Percentiles rank a stretch among this genome's conserved stretches.
Conservation (phyloP, 2,797 vertebrate species). For the Alectoris magna region DNA sequence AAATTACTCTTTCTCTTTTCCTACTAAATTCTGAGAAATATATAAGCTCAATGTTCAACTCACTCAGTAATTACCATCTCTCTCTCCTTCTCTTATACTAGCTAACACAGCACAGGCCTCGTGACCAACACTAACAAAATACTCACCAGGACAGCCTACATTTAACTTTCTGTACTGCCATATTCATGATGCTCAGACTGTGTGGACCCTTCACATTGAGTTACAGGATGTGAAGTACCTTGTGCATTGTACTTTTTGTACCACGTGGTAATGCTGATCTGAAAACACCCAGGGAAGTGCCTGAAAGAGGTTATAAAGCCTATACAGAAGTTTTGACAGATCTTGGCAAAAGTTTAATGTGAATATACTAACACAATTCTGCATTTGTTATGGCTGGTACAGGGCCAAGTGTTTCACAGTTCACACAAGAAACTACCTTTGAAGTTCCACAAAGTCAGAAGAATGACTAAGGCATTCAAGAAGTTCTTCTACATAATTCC, state of each 20-base stretch:
- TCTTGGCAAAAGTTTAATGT: not conserved
- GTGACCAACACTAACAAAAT: not conserved
- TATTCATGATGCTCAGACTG: not conserved
- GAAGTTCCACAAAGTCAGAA: not conserved
- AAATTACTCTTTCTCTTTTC: not conserved
- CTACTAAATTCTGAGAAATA: not conserved
- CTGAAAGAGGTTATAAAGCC: not conserved
- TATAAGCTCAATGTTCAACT: not conserved
- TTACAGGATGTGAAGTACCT: not conserved
- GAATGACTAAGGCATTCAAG: not conserved
- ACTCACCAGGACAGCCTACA: not conserved
- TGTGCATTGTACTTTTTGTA: not conserved
- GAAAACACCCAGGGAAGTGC: not conserved
- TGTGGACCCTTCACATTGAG: fast-evolving
- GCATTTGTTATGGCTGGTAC: not conserved
- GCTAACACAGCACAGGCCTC: not conserved
- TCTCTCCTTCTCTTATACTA: not conserved
- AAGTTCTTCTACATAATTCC: not conserved
- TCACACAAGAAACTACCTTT: not conserved
- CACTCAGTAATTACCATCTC: not conserved
- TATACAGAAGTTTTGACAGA: not conserved
- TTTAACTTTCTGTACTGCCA: not conserved
- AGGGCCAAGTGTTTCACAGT: not conserved
- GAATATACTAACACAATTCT: not conserved
- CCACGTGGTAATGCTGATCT: not conserved